Evolutionary conservation across 1,140 invertebrate genomes (phyloP), one percentile per base, ranked within the genome.

Genomic region (Acromyrmex charruanus): DNA sequence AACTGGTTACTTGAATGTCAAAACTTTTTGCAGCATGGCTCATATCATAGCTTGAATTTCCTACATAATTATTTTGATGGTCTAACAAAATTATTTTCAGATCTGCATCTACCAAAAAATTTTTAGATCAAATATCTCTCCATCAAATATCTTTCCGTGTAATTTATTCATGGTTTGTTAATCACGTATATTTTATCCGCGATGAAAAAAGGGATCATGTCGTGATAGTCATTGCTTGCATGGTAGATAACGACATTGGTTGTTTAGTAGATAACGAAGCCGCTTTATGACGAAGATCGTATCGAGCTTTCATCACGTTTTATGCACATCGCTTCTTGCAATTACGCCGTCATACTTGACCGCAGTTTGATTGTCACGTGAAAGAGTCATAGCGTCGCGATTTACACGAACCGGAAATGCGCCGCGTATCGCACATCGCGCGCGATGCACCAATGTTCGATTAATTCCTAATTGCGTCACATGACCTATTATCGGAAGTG

Each of bases 261-360:
- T 49, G 35, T 61, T 14, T 39, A 39, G 77, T 72, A 61, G 72
- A 85, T 75, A 85, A 53, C 51, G 28, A 66, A 55, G 44, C 2
- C 16, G 6, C 35, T 35, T 35, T 65, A 28, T 35, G 59, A 79
- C 55, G 65, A 65, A 86, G 69, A 89, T 74, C 59, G 28, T 69
- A 87, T 87, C 74, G 86, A 79, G 53, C 59, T 51, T 87, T 92
- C 87, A 92, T 93, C 87, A 72, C 61, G 51, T 85, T 93, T 91
- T 79, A 79, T 59, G 68, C 74, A 71, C 87, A 61, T 86, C 53
- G 82, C 86, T 92, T 93, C 89, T 90, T 88, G 91, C 88, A 93
- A 93, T 93, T 91, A 90, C 87, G 68, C 49, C 51, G 75, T 49
- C 51, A 71, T 81, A 87, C 74, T 84, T 77, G 31, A 59, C 18